A percentile compares a stretch with the other conserved stretches of the same genome.
phyloP scores from a whole-genome alignment of 2,113 vertebrate species.

The Perccottus glenii region DNA sequence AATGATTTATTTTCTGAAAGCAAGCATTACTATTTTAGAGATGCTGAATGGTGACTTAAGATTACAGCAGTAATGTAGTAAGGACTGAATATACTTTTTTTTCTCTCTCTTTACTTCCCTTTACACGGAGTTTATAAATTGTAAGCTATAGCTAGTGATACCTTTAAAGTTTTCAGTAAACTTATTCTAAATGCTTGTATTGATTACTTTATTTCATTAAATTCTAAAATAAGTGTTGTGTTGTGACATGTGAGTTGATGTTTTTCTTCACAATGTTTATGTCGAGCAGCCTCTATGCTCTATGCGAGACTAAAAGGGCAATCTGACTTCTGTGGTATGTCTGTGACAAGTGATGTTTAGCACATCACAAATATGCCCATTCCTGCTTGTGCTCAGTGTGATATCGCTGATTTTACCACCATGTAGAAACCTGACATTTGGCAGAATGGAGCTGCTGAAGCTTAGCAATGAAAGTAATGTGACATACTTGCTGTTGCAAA shows the following conservation, averaged over 20 bases:
- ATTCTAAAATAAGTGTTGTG: too few species aligned
- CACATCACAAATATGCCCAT: constrained; percentile 1
- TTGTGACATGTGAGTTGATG: background rate
- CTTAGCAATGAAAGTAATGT: background rate
- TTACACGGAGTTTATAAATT: background rate
- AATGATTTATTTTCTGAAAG: too few species aligned
- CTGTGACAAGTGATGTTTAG: constrained; percentile 18
- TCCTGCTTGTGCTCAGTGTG: constrained; percentile 5
- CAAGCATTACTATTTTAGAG: too few species aligned
- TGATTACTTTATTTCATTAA: background rate
- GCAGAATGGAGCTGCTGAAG: background rate
- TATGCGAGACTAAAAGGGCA: background rate
- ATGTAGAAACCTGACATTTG: background rate
- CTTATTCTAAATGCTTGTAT: background rate
- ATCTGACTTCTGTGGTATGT: constrained; percentile 16
- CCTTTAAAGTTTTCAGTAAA: too few species aligned
- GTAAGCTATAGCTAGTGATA: background rate
- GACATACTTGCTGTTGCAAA: background rate
- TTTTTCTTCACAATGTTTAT: background rate
- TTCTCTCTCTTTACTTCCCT: background rate
- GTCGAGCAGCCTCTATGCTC: background rate
- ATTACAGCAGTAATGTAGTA: background rate
- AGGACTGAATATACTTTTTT: background rate
- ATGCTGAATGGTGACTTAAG: background rate
- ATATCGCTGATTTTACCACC: constrained; percentile 3